Evolutionary conservation across 2,797 vertebrate species (phyloP).

Genomic region (Mico argentatus): DNA sequence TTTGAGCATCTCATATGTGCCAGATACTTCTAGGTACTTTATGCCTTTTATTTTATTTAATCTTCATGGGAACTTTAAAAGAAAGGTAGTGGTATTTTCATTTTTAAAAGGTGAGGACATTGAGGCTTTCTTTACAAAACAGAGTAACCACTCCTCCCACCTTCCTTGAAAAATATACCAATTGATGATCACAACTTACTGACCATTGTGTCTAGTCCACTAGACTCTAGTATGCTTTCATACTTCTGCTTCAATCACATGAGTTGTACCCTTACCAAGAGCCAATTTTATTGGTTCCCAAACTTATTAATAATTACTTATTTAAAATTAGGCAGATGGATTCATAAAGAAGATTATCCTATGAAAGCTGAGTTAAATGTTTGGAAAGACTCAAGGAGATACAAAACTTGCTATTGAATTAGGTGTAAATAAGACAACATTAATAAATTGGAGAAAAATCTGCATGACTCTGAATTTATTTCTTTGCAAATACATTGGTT

Average conservation of each 20-base stretch:
- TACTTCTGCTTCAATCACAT: background rate
- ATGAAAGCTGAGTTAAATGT: background rate
- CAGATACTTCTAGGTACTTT: constrained; percentile 5
- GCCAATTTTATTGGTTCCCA: background rate
- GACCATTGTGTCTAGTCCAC: background rate
- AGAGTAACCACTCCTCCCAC: background rate
- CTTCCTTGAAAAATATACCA: background rate
- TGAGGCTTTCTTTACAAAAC: background rate
- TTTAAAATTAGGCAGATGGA: constrained; percentile 7
- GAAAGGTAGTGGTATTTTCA: background rate
- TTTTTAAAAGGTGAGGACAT: background rate
- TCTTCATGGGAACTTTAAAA: background rate
- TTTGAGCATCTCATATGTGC: background rate
- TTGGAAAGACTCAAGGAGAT: background rate
- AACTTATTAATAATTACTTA: background rate
- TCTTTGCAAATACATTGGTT: constrained; percentile 13
- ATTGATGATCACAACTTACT: background rate
- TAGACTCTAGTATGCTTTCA: background rate
- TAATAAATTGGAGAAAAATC: background rate
- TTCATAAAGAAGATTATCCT: background rate
- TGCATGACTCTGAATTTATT: constrained; percentile 11
- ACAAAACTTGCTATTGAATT: background rate
- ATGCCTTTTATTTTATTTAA: constrained; percentile 33
- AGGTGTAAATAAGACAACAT: background rate
- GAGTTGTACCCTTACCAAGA: background rate